phyloP scores from a whole-genome alignment of 2,113 vertebrate genomes.

The Colistium nudipinnis region DNA sequence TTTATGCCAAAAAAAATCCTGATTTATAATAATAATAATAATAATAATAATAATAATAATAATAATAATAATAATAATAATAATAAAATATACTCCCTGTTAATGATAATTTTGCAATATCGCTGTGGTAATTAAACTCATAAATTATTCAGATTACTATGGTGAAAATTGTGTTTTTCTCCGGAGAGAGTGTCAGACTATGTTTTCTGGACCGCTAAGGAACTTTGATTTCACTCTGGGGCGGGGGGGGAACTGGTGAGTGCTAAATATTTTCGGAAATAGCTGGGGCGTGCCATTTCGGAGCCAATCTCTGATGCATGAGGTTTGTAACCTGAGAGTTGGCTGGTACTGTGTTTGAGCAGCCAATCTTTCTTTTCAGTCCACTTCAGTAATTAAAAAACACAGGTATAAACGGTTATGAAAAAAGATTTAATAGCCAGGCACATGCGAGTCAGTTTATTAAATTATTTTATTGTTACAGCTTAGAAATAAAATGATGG shows the following conservation, averaged over 20 bases:
- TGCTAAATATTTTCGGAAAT: background rate
- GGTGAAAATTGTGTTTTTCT: background rate
- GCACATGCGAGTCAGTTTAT: background rate
- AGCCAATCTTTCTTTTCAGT: too few species aligned
- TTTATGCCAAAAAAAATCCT: background rate
- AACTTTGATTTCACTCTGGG: background rate
- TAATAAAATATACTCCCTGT: background rate
- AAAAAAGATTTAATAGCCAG: slow-evolving; percentile 2
- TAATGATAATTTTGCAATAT: background rate
- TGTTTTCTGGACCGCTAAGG: background rate
- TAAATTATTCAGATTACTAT: background rate
- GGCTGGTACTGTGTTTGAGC: too few species aligned
- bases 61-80: background rate
- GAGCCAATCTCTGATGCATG: background rate
- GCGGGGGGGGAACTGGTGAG: background rate
- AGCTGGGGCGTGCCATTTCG: background rate
- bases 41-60: background rate
- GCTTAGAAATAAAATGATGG: background rate
- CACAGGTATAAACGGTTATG: too few species aligned
- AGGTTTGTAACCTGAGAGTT: background rate
- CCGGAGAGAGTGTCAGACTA: background rate
- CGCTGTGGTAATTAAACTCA: background rate
- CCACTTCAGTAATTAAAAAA: too few species aligned
- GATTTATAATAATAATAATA: too few species aligned
- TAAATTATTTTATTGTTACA: too few species aligned